phyloP scores from a whole-genome alignment of 2,888 invertebrate species.

The Carcina quercana region DNA sequence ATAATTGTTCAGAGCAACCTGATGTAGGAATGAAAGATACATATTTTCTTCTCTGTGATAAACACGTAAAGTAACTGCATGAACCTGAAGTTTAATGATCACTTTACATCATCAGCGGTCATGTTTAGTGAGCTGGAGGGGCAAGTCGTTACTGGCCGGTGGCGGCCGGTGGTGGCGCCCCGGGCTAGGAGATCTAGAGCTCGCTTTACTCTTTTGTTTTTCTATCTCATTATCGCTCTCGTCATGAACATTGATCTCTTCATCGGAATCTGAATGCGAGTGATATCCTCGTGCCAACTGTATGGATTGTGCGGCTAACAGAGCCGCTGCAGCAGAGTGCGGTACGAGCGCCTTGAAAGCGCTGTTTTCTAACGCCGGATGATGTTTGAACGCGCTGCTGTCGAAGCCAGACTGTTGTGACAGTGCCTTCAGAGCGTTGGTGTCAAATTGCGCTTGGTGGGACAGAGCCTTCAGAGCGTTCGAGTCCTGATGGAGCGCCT shows the following conservation, averaged over 20 bases:
- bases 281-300: constrained; percentile 64
- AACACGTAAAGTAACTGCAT: too few relatives aligned
- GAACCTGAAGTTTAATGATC: too few relatives aligned
- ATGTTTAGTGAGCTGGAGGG: constrained; percentile 82
- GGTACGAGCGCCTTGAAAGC: constrained; percentile 88
- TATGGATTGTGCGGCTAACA: constrained; percentile 65
- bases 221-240: constrained; percentile 78
- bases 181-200: constrained; percentile 65
- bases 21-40: too few relatives aligned
- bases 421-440: constrained; percentile 70
- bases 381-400: constrained; percentile 54
- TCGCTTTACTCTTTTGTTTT: constrained; percentile 55
- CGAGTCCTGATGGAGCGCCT: constrained; percentile 79
- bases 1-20: constrained; percentile 54
- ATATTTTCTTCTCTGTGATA: too few relatives aligned
- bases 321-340: constrained; percentile 76
- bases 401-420: constrained; percentile 52
- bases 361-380: constrained; percentile 83
- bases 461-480: constrained; percentile 74
- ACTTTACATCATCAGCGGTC: constrained; percentile 73
- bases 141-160: constrained; percentile 64
- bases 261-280: constrained; percentile 78
- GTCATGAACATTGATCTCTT: constrained; percentile 91
- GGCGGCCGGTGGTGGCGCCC: constrained; percentile 40
- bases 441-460: constrained; percentile 71